These are phyloP conservation scores for Augochlorella aurata DNA, from an alignment of 2,888 invertebrate species.

Conservation along the genomic window DNA sequence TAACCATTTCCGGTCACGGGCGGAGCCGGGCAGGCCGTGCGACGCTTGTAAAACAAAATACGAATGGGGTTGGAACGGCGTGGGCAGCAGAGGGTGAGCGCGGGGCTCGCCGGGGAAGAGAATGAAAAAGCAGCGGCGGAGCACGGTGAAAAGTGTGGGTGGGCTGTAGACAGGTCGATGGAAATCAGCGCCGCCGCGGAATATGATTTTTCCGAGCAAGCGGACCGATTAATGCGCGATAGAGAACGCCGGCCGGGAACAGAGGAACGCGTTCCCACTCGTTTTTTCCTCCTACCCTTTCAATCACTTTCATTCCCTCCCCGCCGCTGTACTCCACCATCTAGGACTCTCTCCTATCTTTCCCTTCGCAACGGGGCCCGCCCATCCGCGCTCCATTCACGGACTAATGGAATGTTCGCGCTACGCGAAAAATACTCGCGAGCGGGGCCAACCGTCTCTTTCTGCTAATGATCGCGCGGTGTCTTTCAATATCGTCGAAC, in stretches of 20 bases:
- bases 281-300: neutral
- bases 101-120: neutral
- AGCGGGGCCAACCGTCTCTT: neutral
- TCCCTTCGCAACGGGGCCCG: neutral
- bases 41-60: neutral
- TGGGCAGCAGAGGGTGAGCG: no score
- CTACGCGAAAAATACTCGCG: slow-evolving; percentile 36
- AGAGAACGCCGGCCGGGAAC: slow-evolving; percentile 21
- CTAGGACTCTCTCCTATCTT: neutral
- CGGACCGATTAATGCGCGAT: slow-evolving; percentile 50
- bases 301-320: neutral
- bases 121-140: neutral
- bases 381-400: slow-evolving; percentile 24
- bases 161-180: neutral
- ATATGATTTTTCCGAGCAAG: slow-evolving; percentile 49
- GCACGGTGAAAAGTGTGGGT: neutral
- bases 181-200: slow-evolving; percentile 14
- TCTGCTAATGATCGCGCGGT: neutral
- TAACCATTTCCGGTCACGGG: neutral
- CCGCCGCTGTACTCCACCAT: no score
- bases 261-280: slow-evolving; percentile 9
- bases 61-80: neutral
- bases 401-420: slow-evolving; percentile 53
- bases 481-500: neutral
- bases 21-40: neutral